Evolutionary conservation across 2,797 vertebrate species (phyloP).

Genomic region (Zalophus californianus): DNA sequence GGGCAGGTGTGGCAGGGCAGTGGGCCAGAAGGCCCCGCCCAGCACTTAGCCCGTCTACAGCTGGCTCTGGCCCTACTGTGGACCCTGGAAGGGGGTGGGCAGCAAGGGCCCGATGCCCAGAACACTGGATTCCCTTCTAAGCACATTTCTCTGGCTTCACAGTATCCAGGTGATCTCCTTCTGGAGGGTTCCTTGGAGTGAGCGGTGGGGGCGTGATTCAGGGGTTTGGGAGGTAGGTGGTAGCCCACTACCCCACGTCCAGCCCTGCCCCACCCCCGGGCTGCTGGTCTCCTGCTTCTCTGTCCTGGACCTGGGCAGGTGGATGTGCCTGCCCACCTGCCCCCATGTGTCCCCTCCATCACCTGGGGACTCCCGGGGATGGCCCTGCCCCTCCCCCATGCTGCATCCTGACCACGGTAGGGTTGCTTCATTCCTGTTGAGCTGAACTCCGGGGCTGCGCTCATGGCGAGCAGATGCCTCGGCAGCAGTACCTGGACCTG

Average conservation of each 20-base stretch:
- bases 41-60: not conserved
- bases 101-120: not conserved
- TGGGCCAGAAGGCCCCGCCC: not conserved
- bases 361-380: not conserved
- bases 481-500: not conserved
- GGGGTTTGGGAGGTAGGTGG: not conserved
- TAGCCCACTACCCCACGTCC: fast-evolving
- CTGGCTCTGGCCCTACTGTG: fast-evolving
- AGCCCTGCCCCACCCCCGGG: not conserved
- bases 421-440: not conserved
- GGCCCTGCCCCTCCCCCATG: not conserved
- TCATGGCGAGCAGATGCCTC: fast-evolving
- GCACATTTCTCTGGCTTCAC: not conserved
- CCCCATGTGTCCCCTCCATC: fast-evolving
- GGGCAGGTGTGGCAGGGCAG: not conserved
- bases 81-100: not conserved
- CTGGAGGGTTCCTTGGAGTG: not conserved
- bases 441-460: not conserved
- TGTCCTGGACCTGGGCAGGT: not conserved
- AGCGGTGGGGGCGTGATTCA: fast-evolving
- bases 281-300: not conserved
- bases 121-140: not conserved
- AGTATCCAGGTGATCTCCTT: no score
- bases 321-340: not conserved
- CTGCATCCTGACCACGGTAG: fast-evolving